Evolutionary conservation across 2,888 invertebrate genomes (phyloP).

Genomic region (Cremastinae sp.): DNA sequence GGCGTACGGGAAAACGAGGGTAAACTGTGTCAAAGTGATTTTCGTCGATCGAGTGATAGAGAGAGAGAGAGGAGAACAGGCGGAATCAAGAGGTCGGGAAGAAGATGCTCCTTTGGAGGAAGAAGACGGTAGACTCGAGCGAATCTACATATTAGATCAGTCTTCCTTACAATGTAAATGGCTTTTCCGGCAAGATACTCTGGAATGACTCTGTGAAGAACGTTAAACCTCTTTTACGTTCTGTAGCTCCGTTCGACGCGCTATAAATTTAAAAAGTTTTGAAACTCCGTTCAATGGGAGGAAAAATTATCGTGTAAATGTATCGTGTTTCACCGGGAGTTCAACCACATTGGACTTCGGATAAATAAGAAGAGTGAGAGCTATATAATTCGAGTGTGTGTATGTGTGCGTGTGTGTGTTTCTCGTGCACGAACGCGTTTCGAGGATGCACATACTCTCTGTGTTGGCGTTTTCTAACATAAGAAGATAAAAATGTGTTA

Average conservation of each 20-base stretch:
- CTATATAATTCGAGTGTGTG: background rate
- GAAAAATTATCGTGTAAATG: background rate
- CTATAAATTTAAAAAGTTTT: conserved; percentile 48
- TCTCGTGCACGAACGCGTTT: background rate
- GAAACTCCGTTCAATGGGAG: conserved; percentile 43
- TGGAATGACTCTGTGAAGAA: conserved; percentile 43
- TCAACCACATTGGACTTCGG: background rate
- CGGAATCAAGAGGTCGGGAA: background rate
- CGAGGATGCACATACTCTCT: conserved; percentile 13
- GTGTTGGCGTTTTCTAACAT: background rate
- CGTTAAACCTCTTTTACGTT: conserved; percentile 22
- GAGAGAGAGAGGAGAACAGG: background rate
- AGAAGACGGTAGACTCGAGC: conserved; percentile 21
- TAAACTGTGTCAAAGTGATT: conserved; percentile 54
- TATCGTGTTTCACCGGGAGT: background rate
- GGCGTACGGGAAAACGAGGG: conserved; percentile 31
- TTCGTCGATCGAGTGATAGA: conserved; percentile 25
- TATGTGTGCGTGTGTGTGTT: background rate
- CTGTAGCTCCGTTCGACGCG: conserved; percentile 22
- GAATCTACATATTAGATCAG: conserved; percentile 48
- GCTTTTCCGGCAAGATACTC: conserved; percentile 29
- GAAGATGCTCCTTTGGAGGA: conserved; percentile 42
- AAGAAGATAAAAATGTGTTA: conserved; percentile 2
- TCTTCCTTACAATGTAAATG: conserved; percentile 51
- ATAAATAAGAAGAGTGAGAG: no score